A percentile compares a stretch with the other conserved stretches of the same genome.
These are phyloP conservation scores for Drosophila mimica DNA, from an alignment of 2,888 invertebrate species.

Conservation along the genomic window DNA sequence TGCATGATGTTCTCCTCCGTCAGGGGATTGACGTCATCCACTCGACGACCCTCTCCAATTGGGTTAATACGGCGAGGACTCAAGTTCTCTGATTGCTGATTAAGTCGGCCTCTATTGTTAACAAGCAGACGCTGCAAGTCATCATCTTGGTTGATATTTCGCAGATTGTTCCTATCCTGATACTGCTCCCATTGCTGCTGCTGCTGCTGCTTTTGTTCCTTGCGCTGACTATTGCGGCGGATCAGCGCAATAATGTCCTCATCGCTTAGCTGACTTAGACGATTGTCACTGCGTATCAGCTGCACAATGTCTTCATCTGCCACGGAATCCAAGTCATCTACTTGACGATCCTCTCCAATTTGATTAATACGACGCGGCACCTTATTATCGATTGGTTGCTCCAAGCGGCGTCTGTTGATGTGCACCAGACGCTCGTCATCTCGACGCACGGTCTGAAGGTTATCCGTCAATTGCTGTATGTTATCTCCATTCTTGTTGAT, in stretches of 20 bases:
- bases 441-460: constrained; percentile 38
- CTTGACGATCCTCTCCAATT: constrained; percentile 48
- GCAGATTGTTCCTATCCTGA: not conserved
- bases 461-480: constrained; percentile 12
- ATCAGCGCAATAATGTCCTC: constrained; percentile 50
- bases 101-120: constrained; percentile 55
- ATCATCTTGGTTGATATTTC: not conserved
- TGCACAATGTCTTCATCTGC: constrained; percentile 16
- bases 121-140: constrained; percentile 43
- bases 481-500: not conserved
- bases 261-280: constrained; percentile 16
- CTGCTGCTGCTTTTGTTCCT: constrained; percentile 5
- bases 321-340: constrained; percentile 2
- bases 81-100: constrained; percentile 22
- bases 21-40: constrained; percentile 9
- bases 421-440: constrained; percentile 69
- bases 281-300: constrained; percentile 3
- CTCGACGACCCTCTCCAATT: constrained; percentile 54
- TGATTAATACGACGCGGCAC: constrained; percentile 29
- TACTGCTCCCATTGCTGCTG: not conserved
- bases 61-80: constrained; percentile 31
- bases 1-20: constrained; percentile 15
- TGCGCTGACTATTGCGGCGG: constrained; percentile 24
- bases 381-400: constrained; percentile 26
- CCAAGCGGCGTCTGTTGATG: constrained; percentile 60